A percentile compares a stretch with the other conserved stretches of the same genome.
These are phyloP conservation scores for Psix sp. DNA, from an alignment of 1,140 invertebrate species.

Conservation along the genomic window DNA sequence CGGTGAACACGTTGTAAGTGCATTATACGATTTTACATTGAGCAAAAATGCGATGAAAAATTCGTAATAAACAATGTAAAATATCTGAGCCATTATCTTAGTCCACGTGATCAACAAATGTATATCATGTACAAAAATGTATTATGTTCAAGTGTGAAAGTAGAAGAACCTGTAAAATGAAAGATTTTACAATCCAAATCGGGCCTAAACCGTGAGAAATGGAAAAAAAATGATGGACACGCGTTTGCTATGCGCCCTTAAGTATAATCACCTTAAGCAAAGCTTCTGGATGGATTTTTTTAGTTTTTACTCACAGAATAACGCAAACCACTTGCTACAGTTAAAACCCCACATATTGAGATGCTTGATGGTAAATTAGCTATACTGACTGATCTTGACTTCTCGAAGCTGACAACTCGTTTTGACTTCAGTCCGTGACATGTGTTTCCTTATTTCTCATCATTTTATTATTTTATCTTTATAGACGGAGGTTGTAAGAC, in stretches of 20 bases:
- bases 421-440: constrained; percentile 59
- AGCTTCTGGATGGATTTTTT: constrained; percentile 74
- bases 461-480: constrained; percentile 48
- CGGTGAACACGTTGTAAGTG: constrained; percentile 3
- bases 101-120: constrained; percentile 28
- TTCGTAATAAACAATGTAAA: constrained; percentile 21
- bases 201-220: no score
- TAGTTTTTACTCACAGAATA: constrained; percentile 60
- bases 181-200: no score
- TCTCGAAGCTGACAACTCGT: constrained; percentile 43
- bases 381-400: constrained; percentile 14
- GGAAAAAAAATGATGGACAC: constrained; percentile 66
- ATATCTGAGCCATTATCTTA: constrained; percentile 31
- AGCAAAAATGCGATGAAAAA: constrained; percentile 44
- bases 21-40: constrained; percentile 24
- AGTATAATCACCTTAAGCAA: constrained; percentile 75
- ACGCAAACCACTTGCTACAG: constrained; percentile 52
- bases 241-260: constrained; percentile 70
- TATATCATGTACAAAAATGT: no score
- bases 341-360: neutral
- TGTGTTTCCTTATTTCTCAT: neutral
- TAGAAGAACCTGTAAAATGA: no score
- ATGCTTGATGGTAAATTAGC: constrained; percentile 22
- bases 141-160: no score
- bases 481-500: constrained; percentile 68